phyloP scores from a whole-genome alignment of 2,888 invertebrate genomes.

The Morpho helenor region DNA sequence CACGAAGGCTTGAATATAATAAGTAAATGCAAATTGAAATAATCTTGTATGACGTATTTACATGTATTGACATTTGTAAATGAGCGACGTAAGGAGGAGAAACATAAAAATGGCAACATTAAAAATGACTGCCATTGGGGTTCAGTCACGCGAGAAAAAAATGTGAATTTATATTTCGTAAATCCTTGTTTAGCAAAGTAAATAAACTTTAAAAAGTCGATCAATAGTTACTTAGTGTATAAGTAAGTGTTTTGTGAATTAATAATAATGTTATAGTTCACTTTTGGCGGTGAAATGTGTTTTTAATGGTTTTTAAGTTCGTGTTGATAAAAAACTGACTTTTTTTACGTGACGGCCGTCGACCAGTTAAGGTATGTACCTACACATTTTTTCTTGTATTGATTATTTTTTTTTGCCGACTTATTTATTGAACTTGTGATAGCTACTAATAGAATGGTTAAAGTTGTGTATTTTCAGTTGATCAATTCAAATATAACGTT shows the following conservation, averaged over 20 bases:
- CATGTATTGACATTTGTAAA: neutral
- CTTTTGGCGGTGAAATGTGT: conserved; percentile 33
- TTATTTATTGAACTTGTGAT: conserved; percentile 18
- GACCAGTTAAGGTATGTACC: conserved; percentile 15
- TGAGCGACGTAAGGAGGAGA: neutral
- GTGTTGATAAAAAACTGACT: conserved; percentile 38
- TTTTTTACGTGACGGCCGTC: conserved; percentile 23
- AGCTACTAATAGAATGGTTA: neutral
- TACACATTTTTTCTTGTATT: conserved; percentile 37
- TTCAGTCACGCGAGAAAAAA: conserved; percentile 48
- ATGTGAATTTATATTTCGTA: conserved; percentile 43
- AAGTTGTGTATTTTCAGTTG: neutral
- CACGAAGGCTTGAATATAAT: too few species aligned
- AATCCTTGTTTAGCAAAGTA: conserved; percentile 36
- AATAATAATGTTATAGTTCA: conserved; percentile 15
- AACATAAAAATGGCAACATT: conserved; percentile 37
- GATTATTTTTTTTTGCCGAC: conserved; percentile 43
- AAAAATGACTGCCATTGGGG: conserved; percentile 49
- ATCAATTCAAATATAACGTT: conserved; percentile 7
- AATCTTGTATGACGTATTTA: neutral
- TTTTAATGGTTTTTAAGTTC: conserved; percentile 44
- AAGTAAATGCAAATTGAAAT: too few species aligned
- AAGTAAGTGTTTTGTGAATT: conserved; percentile 18
- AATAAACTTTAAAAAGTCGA: conserved; percentile 30
- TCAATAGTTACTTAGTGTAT: conserved; percentile 8